Evolutionary conservation across 2,797 vertebrate species (phyloP), one percentile per base, ranked within the genome.

Genomic region (Argya squamiceps): DNA sequence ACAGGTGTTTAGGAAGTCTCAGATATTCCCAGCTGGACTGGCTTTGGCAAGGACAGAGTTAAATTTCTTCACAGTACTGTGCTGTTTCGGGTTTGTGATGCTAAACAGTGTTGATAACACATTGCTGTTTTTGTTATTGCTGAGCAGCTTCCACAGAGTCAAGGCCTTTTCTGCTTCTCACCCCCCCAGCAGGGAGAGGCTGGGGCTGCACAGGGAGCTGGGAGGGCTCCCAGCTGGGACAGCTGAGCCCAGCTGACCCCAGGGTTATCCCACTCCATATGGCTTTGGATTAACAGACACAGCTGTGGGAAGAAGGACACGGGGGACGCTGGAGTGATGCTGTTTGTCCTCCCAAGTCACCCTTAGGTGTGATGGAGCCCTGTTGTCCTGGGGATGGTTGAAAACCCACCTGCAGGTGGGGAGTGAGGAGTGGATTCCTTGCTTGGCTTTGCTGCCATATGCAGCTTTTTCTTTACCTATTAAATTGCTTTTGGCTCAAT

Each of bases 281-380:
- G 47, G 34, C 2, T 1, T 17, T 26, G 1, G 46, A 27, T 21
- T 70, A 74, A 70, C 56, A 65, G 2, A 1, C 24, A 90, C 23
- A 68, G 34, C 44, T 68, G 58, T 3, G 7, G 23, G n/a, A 11
- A 58, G 47, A 12, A 59, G 50, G 56, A 37, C 60, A 18, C 0
- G 2, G 7, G 12, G 21, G 5, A 17, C 0, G 1, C 29, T 46
- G 0, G 2, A 52, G 32, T 16, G 34, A 32, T 3, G 7, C 18
- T 0, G 0, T 53, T 78, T 82, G 15, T 63, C n/a, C 55, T 68
- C 59, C 68, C 63, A 10, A 19, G 44, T 14, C 6, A n/a, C 11
- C 0, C 0, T 12, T 6, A 30, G 0, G 0, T 0, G 4, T 13
- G 69, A 34, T 14, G 41, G 39, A 84, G 30, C 50, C 41, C 3